Conservation (phyloP, 2,113 vertebrate genomes). For the Microcebus ravelobensis region DNA sequence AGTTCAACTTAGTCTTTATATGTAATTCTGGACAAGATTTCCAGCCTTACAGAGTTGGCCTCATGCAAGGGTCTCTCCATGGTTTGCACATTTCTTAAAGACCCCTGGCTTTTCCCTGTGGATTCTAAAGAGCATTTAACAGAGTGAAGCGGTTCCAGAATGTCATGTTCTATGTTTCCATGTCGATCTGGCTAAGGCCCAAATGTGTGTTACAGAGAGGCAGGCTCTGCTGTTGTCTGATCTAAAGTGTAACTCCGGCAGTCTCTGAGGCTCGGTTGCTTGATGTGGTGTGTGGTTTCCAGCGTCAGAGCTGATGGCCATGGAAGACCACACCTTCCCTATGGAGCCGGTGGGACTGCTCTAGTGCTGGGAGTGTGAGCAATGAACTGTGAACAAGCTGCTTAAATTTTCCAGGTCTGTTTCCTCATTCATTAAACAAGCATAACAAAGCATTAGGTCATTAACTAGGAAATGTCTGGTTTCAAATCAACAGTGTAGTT, state of each 20-base stretch:
- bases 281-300: too few relatives aligned
- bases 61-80: background rate
- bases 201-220: accelerated
- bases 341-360: background rate
- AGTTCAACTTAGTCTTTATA: background rate
- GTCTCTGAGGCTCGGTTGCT: background rate
- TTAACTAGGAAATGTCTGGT: too few relatives aligned
- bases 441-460: background rate
- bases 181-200: background rate
- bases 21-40: background rate
- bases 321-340: background rate
- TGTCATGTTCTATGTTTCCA: background rate
- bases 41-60: background rate
- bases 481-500: too few relatives aligned
- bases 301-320: background rate
- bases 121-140: background rate
- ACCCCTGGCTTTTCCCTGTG: background rate
- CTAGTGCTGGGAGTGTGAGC: background rate
- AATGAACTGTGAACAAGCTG: background rate
- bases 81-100: background rate
- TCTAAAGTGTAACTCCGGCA: background rate
- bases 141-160: background rate
- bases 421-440: background rate
- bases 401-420: background rate
- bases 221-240: background rate